Percentiles rank a stretch among this genome's conserved stretches.
Conservation (phyloP, 2,113 vertebrate species). For the Sporophila hypoxantha region DNA sequence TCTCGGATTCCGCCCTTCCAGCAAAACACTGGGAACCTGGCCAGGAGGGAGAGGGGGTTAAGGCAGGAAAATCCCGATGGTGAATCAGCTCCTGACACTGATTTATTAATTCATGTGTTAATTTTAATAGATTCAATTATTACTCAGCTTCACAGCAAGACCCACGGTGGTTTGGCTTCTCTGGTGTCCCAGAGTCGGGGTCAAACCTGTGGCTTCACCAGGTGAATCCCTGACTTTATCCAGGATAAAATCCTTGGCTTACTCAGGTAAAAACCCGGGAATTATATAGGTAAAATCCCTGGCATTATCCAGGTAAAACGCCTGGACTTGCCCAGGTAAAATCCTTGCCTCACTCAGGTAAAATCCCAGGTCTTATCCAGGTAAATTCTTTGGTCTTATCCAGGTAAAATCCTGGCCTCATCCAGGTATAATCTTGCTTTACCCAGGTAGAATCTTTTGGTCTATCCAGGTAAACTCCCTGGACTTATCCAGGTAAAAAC, state of each 20-base stretch:
- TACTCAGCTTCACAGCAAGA: not conserved
- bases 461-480: rapidly evolving
- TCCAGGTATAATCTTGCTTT: rapidly evolving
- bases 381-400: rapidly evolving
- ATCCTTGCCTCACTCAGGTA: rapidly evolving
- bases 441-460: not conserved
- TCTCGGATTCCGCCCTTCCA: slow-evolving; percentile 98
- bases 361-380: rapidly evolving
- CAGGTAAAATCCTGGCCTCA: rapidly evolving
- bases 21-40: slow-evolving; percentile 93
- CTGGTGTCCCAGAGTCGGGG: not conserved
- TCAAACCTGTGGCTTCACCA: not conserved
- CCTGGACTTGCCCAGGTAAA: not conserved
- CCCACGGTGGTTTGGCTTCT: not conserved
- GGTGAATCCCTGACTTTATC: not conserved
- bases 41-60: not conserved
- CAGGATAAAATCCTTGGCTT: rapidly evolving
- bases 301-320: rapidly evolving
- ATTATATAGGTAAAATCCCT: not conserved
- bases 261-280: not conserved
- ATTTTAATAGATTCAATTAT: rapidly evolving
- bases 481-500: rapidly evolving
- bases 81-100: rapidly evolving
- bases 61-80: not conserved
- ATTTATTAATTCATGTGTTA: not conserved